Base-by-base conservation (phyloP, 2,797 vertebrate genomes). In the Channa striata region DNA sequence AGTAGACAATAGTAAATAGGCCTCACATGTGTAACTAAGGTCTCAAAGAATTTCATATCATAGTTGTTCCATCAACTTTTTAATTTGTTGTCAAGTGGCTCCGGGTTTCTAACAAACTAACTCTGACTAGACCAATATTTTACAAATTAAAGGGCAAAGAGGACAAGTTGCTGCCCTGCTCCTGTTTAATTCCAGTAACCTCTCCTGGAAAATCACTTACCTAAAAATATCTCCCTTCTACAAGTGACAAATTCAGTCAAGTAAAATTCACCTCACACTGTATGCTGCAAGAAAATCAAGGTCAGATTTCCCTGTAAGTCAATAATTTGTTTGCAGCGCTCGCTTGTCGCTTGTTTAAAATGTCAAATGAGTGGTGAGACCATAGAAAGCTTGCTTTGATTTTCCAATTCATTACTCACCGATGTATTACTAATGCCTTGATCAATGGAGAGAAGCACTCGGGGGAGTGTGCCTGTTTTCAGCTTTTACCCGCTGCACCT, bases 311-410 rank as follows among this genome's bases (percentile, higher is more conserved):
- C 9, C 69, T 65, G 62, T 73, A 25, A 56, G 69, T 81, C 57
- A 44, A 74, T 72, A 17, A 62, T 59, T 58, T 71, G 58, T 66
- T 75, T 53, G 43, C 48, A 14, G 46, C n/a, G 48, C 56, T 65
- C 73, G 64, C 56, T 75, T 67, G 62, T 48, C 42, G 39, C 63
- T 71, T 59, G 54, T 84, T 77, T 70, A 58, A 80, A 84, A 84
- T 86, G 68, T 84, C 75, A 82, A 65, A 86, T 53, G 73, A 68
- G 25, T 52, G 56, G 37, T 3, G n/a, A 66, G 72, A 78, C 60
- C 65, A 64, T 53, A 42, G 58, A 71, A 73, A 66, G 54, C 48
- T 34, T 47, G 64, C 61, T 72, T 68, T 59, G 72, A 82, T 77
- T 83, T 83, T 69, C 66, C 59, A 64, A 34, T 82, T 73, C 62